Conservation (phyloP, 2,888 invertebrate genomes). For the Athalia cordata region DNA sequence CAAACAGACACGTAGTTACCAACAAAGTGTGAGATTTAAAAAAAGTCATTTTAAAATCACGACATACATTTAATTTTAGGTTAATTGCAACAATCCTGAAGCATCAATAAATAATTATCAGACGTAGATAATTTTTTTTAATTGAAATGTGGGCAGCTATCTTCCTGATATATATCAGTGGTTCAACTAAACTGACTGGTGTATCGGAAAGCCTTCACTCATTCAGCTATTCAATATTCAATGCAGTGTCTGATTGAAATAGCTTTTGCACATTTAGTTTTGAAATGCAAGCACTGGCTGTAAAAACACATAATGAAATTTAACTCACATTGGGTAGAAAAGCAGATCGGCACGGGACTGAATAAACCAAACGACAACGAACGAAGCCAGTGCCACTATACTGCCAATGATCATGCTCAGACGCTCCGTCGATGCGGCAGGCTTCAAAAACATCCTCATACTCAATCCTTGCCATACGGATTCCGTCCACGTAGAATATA, state of each 20-base stretch:
- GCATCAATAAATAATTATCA: background rate
- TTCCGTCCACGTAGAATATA: constrained; percentile 93
- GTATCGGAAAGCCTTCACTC: constrained; percentile 7
- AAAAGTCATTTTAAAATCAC: background rate
- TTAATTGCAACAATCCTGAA: no score
- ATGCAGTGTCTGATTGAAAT: background rate
- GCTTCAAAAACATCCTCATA: constrained; percentile 86
- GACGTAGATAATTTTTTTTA: background rate
- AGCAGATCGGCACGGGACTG: constrained; percentile 74
- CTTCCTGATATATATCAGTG: constrained; percentile 29
- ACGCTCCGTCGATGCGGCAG: constrained; percentile 78
- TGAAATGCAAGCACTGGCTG: constrained; percentile 14
- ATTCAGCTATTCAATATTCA: background rate
- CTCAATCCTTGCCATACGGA: constrained; percentile 87
- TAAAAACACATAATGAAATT: background rate
- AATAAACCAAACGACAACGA: constrained; percentile 76
- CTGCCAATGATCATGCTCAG: constrained; percentile 76
- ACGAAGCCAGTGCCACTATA: constrained; percentile 74
- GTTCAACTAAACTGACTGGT: constrained; percentile 23
- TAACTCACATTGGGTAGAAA: constrained; percentile 68
- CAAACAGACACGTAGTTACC: no score
- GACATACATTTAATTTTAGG: no score
- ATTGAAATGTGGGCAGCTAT: background rate
- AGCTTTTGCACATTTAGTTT: background rate
- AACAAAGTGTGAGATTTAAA: background rate